phyloP scores from a whole-genome alignment of 35 echinoderm and acorn worm species.

The Heliocidaris erythrogramma region DNA sequence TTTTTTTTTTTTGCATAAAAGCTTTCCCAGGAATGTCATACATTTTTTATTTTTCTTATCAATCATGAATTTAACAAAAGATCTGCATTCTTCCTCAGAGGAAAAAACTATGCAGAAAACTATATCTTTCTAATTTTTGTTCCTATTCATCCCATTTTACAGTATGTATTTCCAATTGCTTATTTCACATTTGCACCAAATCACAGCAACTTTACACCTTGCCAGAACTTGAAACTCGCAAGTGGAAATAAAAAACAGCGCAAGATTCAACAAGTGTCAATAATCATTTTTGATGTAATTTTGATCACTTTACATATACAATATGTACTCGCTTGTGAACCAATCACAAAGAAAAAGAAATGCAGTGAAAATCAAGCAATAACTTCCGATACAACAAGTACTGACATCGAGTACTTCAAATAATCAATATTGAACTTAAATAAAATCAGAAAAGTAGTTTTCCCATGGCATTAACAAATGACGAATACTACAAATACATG shows the following conservation, averaged over 20 bases:
- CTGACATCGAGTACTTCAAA: neutral
- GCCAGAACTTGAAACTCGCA: neutral
- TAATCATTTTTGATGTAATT: conserved; percentile 19
- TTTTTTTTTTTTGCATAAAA: too few relatives aligned
- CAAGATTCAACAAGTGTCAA: neutral
- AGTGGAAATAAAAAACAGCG: neutral
- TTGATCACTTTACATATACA: conserved; percentile 55
- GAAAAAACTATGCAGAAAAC: too few relatives aligned
- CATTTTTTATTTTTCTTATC: too few relatives aligned
- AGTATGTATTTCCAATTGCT: too few relatives aligned
- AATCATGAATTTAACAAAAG: too few relatives aligned
- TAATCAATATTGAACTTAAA: neutral
- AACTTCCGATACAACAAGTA: neutral
- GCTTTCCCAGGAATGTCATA: too few relatives aligned
- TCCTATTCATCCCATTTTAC: too few relatives aligned
- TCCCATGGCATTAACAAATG: neutral
- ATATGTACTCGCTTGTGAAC: conserved; percentile 49
- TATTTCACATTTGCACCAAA: too few relatives aligned
- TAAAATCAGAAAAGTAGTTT: neutral
- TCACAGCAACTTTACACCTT: too few relatives aligned
- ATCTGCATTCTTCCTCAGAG: too few relatives aligned
- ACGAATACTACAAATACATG: neutral
- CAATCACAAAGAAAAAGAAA: conserved; percentile 35
- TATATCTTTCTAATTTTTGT: too few relatives aligned
- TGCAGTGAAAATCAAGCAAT: conserved; percentile 35